A percentile compares a stretch with the other conserved stretches of the same genome.
These are phyloP conservation scores for Sipunculus nudus DNA, from an alignment of 2,888 invertebrate species.

Conservation along the genomic window DNA sequence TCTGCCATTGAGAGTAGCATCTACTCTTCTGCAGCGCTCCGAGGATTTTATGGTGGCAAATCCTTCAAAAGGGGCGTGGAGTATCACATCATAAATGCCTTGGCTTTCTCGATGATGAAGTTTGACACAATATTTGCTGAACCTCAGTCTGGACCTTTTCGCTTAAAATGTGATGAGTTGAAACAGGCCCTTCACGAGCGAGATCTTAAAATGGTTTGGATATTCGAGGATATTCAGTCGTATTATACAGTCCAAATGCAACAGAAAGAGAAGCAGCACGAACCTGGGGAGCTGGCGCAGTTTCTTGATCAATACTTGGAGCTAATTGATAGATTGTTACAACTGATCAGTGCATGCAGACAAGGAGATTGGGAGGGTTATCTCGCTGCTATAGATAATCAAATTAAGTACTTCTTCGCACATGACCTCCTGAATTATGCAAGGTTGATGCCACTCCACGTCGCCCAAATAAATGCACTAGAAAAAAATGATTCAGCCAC, in stretches of 20 bases:
- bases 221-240: not conserved
- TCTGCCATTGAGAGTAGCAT: slow-evolving; percentile 25
- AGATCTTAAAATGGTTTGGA: not conserved
- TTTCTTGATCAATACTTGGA: slow-evolving; percentile 8
- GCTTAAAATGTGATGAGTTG: not conserved
- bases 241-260: not conserved
- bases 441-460: slow-evolving; percentile 17
- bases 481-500: slow-evolving; percentile 21
- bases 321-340: slow-evolving; percentile 13
- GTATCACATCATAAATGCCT: slow-evolving; percentile 6
- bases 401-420: slow-evolving; percentile 25
- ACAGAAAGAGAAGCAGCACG: not conserved
- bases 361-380: slow-evolving; percentile 23
- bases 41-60: slow-evolving; percentile 19
- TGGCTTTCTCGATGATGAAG: slow-evolving; percentile 7
- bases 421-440: slow-evolving; percentile 22
- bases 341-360: slow-evolving; percentile 16
- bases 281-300: slow-evolving; percentile 17
- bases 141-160: not conserved
- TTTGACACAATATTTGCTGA: not conserved
- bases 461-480: slow-evolving; percentile 17
- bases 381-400: slow-evolving; percentile 14
- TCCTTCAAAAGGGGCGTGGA: slow-evolving; percentile 29
- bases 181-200: not conserved
- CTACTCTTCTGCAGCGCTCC: slow-evolving; percentile 25